phyloP scores from a whole-genome alignment of 2,888 invertebrate genomes.

The Copidosoma aretas region DNA sequence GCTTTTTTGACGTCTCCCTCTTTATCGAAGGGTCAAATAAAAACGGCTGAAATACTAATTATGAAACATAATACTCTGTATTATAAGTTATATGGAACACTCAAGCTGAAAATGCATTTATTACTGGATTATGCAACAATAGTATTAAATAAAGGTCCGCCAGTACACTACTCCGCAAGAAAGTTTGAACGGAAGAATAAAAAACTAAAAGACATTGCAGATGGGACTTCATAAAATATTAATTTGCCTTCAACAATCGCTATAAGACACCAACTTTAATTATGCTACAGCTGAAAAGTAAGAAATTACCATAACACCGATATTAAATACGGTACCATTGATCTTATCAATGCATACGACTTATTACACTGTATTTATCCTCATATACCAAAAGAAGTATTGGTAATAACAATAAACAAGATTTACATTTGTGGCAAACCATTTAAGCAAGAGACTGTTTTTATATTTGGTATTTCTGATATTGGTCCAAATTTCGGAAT shows the following conservation, averaged over 20 bases:
- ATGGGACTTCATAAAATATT: conserved; percentile 24
- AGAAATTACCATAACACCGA: too few relatives aligned
- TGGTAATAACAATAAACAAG: too few relatives aligned
- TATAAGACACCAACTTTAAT: conserved; percentile 29
- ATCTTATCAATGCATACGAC: not conserved
- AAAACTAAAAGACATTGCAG: conserved; percentile 33
- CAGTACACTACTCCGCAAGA: not conserved
- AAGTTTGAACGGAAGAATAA: conserved; percentile 23
- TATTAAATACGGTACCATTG: too few relatives aligned
- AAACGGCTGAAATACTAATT: not conserved
- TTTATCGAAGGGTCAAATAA: not conserved
- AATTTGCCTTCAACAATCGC: conserved; percentile 33
- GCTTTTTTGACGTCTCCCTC: conserved; percentile 5
- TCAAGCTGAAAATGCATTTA: conserved; percentile 35
- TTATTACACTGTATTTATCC: not conserved
- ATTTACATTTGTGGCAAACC: too few relatives aligned
- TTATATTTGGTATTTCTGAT: too few relatives aligned
- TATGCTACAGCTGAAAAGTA: conserved; percentile 12
- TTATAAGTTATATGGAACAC: not conserved
- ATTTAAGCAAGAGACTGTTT: too few relatives aligned
- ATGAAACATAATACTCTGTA: conserved; percentile 6
- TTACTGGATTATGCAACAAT: conserved; percentile 7
- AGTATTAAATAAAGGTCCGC: not conserved
- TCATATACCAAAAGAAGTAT: too few relatives aligned
- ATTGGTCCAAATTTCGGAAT: too few relatives aligned